phyloP scores from a whole-genome alignment of 2,797 vertebrate species.

The Pipistrellus pipistrellus region DNA sequence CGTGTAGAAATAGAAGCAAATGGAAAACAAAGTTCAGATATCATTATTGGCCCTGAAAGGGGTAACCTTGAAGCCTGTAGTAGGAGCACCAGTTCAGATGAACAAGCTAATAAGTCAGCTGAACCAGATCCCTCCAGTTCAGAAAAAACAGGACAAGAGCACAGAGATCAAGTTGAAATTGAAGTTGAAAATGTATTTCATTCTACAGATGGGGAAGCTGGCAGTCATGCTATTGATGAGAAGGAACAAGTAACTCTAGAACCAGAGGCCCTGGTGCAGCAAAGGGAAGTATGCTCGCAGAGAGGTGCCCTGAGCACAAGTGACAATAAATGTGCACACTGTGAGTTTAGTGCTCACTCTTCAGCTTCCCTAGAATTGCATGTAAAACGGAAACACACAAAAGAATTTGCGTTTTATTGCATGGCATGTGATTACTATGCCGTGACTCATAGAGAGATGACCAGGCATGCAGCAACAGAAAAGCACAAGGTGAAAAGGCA shows the following conservation, averaged over 20 bases:
- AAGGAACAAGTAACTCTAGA: slow-evolving; percentile 74
- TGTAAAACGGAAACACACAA: slow-evolving; percentile 95
- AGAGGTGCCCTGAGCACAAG: slow-evolving; percentile 53
- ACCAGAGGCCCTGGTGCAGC: slow-evolving; percentile 56
- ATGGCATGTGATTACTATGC: slow-evolving; percentile 97
- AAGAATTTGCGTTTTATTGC: slow-evolving; percentile 97
- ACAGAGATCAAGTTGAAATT: slow-evolving; percentile 60
- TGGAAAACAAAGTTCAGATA: slow-evolving; percentile 85
- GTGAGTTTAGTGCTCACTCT: slow-evolving; percentile 94
- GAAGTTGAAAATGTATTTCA: slow-evolving; percentile 68
- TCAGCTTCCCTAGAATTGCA: slow-evolving; percentile 94
- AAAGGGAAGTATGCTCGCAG: slow-evolving; percentile 74
- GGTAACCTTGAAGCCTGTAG: slow-evolving; percentile 80
- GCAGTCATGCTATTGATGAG: slow-evolving; percentile 54
- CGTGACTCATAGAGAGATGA: slow-evolving; percentile 96
- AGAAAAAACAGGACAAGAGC: slow-evolving; percentile 80
- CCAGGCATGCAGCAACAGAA: slow-evolving; percentile 95
- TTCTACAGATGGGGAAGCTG: slow-evolving; percentile 71
- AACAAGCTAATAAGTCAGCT: slow-evolving; percentile 61
- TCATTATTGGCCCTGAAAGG: slow-evolving; percentile 86
- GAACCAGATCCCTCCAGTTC: slow-evolving; percentile 62
- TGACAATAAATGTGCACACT: slow-evolving; percentile 91
- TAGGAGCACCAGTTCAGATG: slow-evolving; percentile 79
- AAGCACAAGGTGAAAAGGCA: slow-evolving; percentile 96
- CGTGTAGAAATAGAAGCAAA: slow-evolving; percentile 90